Percentiles rank a stretch among this genome's conserved stretches.
These are phyloP conservation scores for Pelodiscus sinensis DNA, from an alignment of 2,113 vertebrate genomes.

Conservation along the genomic window DNA sequence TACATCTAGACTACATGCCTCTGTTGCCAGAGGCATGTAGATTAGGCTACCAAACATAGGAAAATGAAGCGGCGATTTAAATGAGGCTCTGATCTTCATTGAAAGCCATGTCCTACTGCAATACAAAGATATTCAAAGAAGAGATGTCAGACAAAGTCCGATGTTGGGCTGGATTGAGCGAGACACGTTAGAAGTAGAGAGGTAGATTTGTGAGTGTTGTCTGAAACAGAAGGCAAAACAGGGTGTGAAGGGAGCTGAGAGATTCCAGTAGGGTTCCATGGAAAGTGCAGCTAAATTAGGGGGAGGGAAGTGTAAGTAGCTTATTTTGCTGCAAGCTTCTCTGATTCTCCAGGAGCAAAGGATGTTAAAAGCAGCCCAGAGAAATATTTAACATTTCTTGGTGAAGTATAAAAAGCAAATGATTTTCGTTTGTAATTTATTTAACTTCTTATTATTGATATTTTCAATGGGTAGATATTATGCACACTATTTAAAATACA, in stretches of 20 bases:
- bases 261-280: neutral
- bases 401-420: neutral
- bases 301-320: neutral
- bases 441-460: slow-evolving; percentile 21
- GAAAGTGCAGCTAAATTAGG: neutral
- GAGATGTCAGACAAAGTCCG: neutral
- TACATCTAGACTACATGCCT: too few relatives aligned
- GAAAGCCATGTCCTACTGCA: neutral
- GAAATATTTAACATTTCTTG: neutral
- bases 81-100: neutral
- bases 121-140: neutral
- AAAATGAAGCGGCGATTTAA: too few relatives aligned
- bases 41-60: too few relatives aligned
- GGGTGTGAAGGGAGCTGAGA: neutral
- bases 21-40: too few relatives aligned
- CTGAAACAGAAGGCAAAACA: neutral
- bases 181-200: neutral
- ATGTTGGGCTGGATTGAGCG: neutral
- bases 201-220: neutral
- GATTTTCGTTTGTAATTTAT: neutral
- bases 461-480: slow-evolving; percentile 53
- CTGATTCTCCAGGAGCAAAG: neutral
- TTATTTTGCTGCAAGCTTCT: neutral
- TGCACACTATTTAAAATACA: slow-evolving; percentile 43
- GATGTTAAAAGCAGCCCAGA: neutral